Evolutionary conservation across 2,113 vertebrate species (phyloP), one percentile per base, ranked within the genome.

Genomic region (Geothlypis trichas): DNA sequence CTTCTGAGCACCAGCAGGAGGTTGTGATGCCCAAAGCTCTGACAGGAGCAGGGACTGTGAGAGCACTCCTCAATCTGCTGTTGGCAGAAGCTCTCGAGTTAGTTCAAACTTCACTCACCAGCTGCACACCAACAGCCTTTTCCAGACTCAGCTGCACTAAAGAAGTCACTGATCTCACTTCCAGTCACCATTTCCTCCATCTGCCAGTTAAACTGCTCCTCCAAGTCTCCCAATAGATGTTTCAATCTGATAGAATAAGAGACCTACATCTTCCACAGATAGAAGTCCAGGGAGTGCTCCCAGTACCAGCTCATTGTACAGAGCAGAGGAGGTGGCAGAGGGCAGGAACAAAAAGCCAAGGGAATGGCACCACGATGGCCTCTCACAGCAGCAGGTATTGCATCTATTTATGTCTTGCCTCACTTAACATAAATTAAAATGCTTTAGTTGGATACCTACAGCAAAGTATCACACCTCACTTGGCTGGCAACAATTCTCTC

Each of bases 31-130:
- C 80, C 91, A 81, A 37, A 90, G 86, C 41, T 94, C 85, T 90
- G 85, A 73, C 68, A 84, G 61, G 59, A 90, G 52, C 79, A 84
- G 52, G 76, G 44, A 57, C 84, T 75, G 37, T 17, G 39, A 90
- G 93, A 95, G 95, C 80, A 72, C 52, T 95, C 91, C 52, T 92
- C 94, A 90, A 89, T 93, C 80, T 95, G 93, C 83, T 71, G 35
- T 7, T 95, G 94, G 96, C 93, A 96, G 84, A 72, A 93, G 49
- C 59, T 57, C 44, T 65, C 0, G 0, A 61, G 71, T 72, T n/a
- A 81, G 55, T 81, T 75, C 3, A 1, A 92, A 68, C 80, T 84
- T 81, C 86, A 42, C 58, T 84, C 89, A 84, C 76, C 91, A 97
- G 89, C 94, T 93, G 94, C 84, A 90, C 89, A 72, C 55, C 90